phyloP scores from a whole-genome alignment of 2,888 invertebrate species.

The Saturnia pavonia region DNA sequence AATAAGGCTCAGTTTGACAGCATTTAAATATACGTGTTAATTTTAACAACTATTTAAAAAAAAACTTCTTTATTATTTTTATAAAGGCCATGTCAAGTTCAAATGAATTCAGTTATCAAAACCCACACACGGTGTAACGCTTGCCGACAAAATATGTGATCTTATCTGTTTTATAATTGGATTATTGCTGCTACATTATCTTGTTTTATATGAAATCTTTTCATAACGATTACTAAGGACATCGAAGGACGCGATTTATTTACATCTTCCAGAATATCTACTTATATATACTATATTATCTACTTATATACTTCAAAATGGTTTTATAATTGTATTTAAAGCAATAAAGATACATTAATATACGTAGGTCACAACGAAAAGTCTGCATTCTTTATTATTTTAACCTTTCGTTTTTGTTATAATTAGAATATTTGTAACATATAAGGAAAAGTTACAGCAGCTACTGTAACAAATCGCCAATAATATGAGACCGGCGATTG shows the following conservation, averaged over 20 bases:
- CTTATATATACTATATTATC: too few species aligned
- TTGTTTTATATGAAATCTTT: not conserved
- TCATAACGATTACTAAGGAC: not conserved
- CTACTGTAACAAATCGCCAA: conserved; percentile 50
- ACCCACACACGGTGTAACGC: not conserved
- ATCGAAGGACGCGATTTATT: not conserved
- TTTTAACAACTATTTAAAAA: too few species aligned
- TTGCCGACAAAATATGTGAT: not conserved
- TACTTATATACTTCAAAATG: too few species aligned
- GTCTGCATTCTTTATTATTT: not conserved
- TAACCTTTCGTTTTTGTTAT: not conserved
- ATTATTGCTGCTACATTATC: not conserved
- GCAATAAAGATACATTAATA: too few species aligned
- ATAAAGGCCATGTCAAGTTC: not conserved
- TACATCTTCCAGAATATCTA: too few species aligned
- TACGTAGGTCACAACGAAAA: too few species aligned
- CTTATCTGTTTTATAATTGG: not conserved
- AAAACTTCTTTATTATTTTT: not conserved
- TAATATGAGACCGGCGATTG: conserved; percentile 57
- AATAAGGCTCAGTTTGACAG: too few species aligned
- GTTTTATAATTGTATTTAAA: too few species aligned
- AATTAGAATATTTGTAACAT: not conserved
- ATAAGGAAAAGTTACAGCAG: conserved; percentile 44
- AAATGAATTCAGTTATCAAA: not conserved
- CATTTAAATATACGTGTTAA: too few species aligned